Conservation (phyloP, 2,113 vertebrate species). For the Zosterops japonicus region DNA sequence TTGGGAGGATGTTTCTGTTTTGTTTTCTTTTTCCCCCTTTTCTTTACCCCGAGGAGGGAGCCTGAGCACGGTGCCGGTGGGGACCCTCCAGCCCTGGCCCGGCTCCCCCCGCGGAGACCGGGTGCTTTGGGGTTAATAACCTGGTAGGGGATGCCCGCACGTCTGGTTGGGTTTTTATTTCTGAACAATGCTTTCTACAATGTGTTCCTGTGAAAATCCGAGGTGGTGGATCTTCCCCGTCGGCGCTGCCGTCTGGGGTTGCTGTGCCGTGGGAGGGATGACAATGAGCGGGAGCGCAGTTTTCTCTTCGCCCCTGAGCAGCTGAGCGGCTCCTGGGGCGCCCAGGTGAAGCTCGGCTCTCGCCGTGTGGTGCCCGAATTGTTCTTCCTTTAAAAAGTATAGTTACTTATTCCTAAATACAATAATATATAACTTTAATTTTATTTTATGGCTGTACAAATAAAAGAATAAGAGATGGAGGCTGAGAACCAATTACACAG, state of each 20-base stretch:
- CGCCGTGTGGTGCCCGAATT: not conserved
- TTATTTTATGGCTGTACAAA: not conserved
- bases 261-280: not conserved
- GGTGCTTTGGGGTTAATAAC: accelerated
- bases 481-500: accelerated
- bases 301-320: accelerated
- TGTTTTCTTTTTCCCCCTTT: accelerated
- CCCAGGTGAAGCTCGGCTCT: not conserved
- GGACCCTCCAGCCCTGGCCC: too few relatives aligned
- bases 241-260: accelerated
- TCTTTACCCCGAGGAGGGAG: not conserved
- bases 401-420: not conserved
- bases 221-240: not conserved
- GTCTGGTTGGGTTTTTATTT: accelerated
- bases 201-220: not conserved
- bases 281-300: accelerated
- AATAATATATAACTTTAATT: not conserved
- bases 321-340: not conserved
- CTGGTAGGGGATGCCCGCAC: accelerated
- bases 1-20: not conserved
- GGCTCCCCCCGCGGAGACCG: accelerated
- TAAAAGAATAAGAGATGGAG: not conserved
- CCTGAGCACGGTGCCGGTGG: not conserved
- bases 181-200: accelerated
- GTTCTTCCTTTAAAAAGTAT: not conserved